These are phyloP conservation scores for Hydraecia micacea DNA, from an alignment of 2,888 invertebrate genomes.

Conservation along the genomic window DNA sequence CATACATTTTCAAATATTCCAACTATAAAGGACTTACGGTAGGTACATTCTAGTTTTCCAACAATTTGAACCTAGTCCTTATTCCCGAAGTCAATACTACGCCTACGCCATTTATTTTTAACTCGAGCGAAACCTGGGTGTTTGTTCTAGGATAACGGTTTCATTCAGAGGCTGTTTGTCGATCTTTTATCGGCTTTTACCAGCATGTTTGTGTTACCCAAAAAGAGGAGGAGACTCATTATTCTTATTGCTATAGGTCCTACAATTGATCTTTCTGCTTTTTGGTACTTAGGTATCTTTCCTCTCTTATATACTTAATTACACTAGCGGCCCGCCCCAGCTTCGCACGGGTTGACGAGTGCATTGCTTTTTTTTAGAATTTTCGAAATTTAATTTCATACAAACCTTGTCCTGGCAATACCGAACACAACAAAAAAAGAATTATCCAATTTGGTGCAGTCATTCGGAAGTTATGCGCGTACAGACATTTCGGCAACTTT, in stretches of 20 bases:
- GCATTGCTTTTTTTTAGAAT: no score
- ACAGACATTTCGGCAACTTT: no score
- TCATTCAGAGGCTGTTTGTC: conserved; percentile 19
- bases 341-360: no score
- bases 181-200: conserved; percentile 22
- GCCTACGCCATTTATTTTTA: conserved; percentile 49
- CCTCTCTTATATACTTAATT: neutral
- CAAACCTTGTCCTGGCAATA: no score
- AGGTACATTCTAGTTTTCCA: conserved; percentile 8
- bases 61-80: conserved; percentile 28
- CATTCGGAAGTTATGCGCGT: no score
- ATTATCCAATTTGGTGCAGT: no score
- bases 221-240: neutral
- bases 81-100: conserved; percentile 33
- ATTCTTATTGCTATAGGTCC: neutral
- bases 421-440: no score
- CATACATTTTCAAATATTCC: neutral
- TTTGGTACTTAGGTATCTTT: neutral
- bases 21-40: neutral
- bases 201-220: neutral
- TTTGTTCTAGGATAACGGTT: conserved; percentile 29
- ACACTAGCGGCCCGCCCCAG: no score
- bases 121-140: conserved; percentile 35
- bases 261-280: neutral
- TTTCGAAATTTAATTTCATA: no score